A percentile compares a stretch with the other conserved stretches of the same genome.
These are phyloP conservation scores for Aphelocoma californica DNA, from an alignment of 2,797 vertebrate species.

Conservation along the genomic window DNA sequence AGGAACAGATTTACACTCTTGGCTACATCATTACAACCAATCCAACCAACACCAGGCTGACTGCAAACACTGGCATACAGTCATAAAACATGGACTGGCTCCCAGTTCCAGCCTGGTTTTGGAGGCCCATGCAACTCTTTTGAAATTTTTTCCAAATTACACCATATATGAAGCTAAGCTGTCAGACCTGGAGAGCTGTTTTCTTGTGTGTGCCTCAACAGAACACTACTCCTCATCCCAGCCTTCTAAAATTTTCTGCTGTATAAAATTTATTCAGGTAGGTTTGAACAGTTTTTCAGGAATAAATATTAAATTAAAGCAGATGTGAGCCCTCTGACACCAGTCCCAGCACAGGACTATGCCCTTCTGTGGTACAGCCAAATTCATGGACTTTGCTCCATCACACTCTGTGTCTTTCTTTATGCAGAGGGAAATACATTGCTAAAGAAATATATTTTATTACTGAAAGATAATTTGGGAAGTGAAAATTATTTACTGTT, in stretches of 20 bases:
- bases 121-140: neutral
- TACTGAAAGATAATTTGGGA: neutral
- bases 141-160: neutral
- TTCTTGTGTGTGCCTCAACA: neutral
- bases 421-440: neutral
- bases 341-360: neutral
- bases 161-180: neutral
- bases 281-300: neutral
- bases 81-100: neutral
- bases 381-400: neutral
- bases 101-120: neutral
- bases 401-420: neutral
- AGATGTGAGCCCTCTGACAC: neutral
- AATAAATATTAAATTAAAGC: neutral
- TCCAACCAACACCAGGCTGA: neutral
- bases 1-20: neutral
- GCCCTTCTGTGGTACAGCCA: neutral
- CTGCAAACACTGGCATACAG: neutral
- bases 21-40: neutral
- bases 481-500: neutral
- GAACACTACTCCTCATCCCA: neutral
- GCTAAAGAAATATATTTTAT: neutral
- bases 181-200: neutral
- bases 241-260: neutral
- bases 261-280: neutral